phyloP scores from a whole-genome alignment of 2,113 vertebrate genomes.

The Sander lucioperca region DNA sequence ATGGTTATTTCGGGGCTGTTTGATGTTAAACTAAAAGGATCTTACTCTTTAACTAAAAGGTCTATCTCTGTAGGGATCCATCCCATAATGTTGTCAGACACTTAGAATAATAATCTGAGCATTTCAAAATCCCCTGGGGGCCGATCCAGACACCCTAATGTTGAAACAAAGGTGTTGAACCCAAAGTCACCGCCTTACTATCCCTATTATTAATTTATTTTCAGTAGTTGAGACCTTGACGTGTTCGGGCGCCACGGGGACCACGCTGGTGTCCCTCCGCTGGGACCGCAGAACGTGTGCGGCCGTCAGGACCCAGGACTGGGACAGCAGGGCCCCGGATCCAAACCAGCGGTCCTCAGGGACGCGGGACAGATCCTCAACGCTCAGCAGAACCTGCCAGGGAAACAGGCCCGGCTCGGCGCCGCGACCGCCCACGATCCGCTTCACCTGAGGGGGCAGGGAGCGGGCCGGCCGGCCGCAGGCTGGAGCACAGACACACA shows the following conservation, averaged over 20 bases:
- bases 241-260: conserved; percentile 88
- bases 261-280: conserved; percentile 88
- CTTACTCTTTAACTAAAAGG: too few species aligned
- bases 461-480: conserved; percentile 84
- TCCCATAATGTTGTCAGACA: too few species aligned
- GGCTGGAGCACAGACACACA: conserved; percentile 32
- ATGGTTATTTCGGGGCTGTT: too few species aligned
- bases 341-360: conserved; percentile 94
- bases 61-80: too few species aligned
- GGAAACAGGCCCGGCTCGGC: conserved; percentile 92
- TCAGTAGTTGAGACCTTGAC: conserved; percentile 78
- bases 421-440: conserved; percentile 91
- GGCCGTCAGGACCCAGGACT: conserved; percentile 93
- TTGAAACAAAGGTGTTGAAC: too few species aligned
- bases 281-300: conserved; percentile 93
- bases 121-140: too few species aligned
- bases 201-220: too few species aligned
- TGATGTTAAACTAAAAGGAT: too few species aligned
- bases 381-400: conserved; percentile 95
- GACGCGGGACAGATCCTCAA: conserved; percentile 91
- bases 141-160: too few species aligned
- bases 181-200: too few species aligned
- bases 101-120: too few species aligned
- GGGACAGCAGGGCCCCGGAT: conserved; percentile 92
- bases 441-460: conserved; percentile 88